Conservation (phyloP, 2,888 invertebrate species). For the Phanerotoma sp. region DNA sequence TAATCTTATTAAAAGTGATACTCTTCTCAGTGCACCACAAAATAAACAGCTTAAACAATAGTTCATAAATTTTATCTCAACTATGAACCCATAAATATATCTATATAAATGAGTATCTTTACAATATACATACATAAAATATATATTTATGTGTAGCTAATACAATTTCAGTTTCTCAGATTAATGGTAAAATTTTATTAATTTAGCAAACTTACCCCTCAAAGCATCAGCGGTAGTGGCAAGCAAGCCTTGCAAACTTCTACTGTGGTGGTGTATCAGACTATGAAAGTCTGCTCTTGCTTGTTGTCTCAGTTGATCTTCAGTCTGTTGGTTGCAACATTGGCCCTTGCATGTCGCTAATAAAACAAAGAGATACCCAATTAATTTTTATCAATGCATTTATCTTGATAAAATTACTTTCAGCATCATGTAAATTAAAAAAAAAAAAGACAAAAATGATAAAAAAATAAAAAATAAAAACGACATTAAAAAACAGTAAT, state of each 20-base stretch:
- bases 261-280: conserved; percentile 70
- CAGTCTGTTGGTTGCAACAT: conserved; percentile 71
- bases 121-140: too few relatives aligned
- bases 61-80: too few relatives aligned
- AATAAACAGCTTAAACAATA: too few relatives aligned
- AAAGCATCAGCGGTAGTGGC: conserved; percentile 72
- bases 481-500: neutral
- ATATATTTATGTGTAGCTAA: too few relatives aligned
- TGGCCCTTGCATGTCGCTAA: conserved; percentile 66
- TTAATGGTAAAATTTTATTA: neutral
- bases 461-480: neutral
- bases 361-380: conserved; percentile 22
- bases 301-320: conserved; percentile 63
- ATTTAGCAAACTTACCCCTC: conserved; percentile 67
- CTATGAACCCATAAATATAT: too few relatives aligned
- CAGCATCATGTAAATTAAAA: neutral
- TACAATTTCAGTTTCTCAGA: too few relatives aligned
- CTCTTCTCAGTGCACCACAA: too few relatives aligned
- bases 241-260: conserved; percentile 74
- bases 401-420: conserved; percentile 5
- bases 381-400: too few relatives aligned
- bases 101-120: too few relatives aligned
- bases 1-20: too few relatives aligned
- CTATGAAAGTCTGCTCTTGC: conserved; percentile 68
- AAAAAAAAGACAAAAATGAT: neutral